These are phyloP conservation scores for Drosophila histrio DNA, from an alignment of 2,888 invertebrate genomes.

Conservation along the genomic window DNA sequence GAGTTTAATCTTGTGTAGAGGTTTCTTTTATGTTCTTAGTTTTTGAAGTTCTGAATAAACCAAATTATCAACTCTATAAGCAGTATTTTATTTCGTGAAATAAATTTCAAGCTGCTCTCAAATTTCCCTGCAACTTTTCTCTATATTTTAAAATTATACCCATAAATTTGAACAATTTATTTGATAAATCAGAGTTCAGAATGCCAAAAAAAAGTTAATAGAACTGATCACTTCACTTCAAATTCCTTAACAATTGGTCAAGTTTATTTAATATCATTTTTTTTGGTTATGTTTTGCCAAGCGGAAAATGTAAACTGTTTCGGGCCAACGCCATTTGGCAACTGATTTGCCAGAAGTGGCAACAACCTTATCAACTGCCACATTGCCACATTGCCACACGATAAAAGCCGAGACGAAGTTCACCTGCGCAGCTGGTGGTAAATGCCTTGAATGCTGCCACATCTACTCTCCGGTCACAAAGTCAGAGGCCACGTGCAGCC, in stretches of 20 bases:
- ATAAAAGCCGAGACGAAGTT: slow-evolving; percentile 13
- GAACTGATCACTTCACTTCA: background rate
- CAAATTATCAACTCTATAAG: too few species aligned
- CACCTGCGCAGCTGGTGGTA: slow-evolving; percentile 81
- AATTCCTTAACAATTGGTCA: background rate
- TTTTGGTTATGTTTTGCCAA: background rate
- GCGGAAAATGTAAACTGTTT: slow-evolving; percentile 44
- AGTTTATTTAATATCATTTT: background rate
- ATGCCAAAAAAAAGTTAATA: too few species aligned
- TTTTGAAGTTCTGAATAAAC: too few species aligned
- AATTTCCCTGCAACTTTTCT: too few species aligned
- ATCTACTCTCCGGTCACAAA: slow-evolving; percentile 21
- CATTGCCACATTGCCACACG: background rate
- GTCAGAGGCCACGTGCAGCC: slow-evolving; percentile 75
- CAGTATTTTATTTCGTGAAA: too few species aligned
- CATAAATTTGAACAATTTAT: too few species aligned
- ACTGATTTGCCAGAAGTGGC: slow-evolving; percentile 56
- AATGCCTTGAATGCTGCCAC: slow-evolving; percentile 41
- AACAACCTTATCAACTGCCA: slow-evolving; percentile 13
- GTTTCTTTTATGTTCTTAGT: too few species aligned
- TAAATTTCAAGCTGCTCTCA: too few species aligned
- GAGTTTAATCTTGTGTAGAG: too few species aligned
- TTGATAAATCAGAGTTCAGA: too few species aligned
- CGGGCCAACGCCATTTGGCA: slow-evolving; percentile 49
- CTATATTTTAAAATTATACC: too few species aligned